phyloP scores from a whole-genome alignment of 2,888 invertebrate species.

The Apotomis betuletana region DNA sequence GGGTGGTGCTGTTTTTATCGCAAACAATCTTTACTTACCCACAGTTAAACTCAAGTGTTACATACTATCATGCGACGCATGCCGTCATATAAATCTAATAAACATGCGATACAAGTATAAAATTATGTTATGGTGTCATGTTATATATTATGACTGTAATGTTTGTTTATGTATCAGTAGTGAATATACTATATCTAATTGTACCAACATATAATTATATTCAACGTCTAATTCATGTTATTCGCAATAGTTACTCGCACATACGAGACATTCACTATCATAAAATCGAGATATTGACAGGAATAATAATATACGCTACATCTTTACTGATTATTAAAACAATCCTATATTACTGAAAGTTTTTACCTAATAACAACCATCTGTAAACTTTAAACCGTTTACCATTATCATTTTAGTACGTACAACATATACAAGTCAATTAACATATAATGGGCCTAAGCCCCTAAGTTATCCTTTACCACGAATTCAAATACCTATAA shows the following conservation, averaged over 20 bases:
- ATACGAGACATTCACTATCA: constrained; percentile 65
- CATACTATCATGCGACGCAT: constrained; percentile 33
- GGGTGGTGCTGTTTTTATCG: constrained; percentile 51
- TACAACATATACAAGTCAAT: constrained; percentile 65
- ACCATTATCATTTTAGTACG: constrained; percentile 63
- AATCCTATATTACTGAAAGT: constrained; percentile 68
- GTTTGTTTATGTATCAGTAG: constrained; percentile 69
- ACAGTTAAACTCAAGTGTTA: constrained; percentile 27
- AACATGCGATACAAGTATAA: constrained; percentile 50
- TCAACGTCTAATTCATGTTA: constrained; percentile 20
- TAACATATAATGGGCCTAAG: constrained; percentile 68
- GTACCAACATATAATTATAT: constrained; percentile 26
- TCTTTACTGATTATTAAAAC: constrained; percentile 44
- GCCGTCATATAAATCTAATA: constrained; percentile 41
- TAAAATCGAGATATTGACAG: constrained; percentile 52
- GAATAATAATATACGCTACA: constrained; percentile 29
- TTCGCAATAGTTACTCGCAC: not conserved
- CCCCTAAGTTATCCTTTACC: constrained; percentile 67
- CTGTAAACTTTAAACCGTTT: constrained; percentile 78
- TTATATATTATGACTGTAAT: constrained; percentile 63
- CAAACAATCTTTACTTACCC: constrained; percentile 59
- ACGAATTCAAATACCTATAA: constrained; percentile 61
- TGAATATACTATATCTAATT: constrained; percentile 66
- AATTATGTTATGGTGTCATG: constrained; percentile 62
- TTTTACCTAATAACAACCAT: constrained; percentile 81